Base-by-base conservation (phyloP, 1,140 invertebrate genomes). In the Hypsibius dujardini region DNA sequence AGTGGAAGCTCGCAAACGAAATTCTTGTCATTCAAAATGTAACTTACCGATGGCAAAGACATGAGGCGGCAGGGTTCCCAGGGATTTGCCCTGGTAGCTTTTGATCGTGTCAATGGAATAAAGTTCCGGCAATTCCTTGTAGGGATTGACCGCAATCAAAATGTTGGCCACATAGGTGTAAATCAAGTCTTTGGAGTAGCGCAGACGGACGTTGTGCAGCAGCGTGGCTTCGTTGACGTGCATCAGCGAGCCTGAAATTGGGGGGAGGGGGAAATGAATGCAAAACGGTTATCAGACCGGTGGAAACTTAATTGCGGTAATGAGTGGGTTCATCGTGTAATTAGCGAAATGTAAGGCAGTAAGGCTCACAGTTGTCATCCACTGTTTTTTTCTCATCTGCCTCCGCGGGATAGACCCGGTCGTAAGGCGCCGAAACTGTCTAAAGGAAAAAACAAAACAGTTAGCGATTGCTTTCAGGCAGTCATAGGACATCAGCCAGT, bases 101-200 rank as follows among this genome's bases (percentile, higher is more conserved):
- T 90, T 88, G 72, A 98, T 92, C 1, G 89, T 92, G 71, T 84
- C 82, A n/a, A 85, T 80, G 1, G 89, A 85, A 79, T 98, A 98
- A 71, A 98, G 83, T 76, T 91, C 86, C 1, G 77, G 76, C 73
- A 84, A 84, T 78, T 95, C 90, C 80, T 88, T 88, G 77, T 98
- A 98, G 0, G 95, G 95, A 84, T 98, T 98, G 15, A 98, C 88
- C 56, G 94, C 94, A 74, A 97, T 92, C 70, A 98, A 81, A 75
- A 98, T 98, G 80, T 98, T 98, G 2, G 94, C 94, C 71, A 96
- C 94, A 81, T 93, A 98, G 1, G 92, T 95, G 92, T 98, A 98
- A 78, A 98, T 98, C 82, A 90, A 88, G 79, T 94, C 90, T 80
- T 90, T 90, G 79, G 88, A 87, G 81, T 96, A 98, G 75, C 94